Conservation (phyloP, 2,888 invertebrate genomes). For the Lissonota sp. region DNA sequence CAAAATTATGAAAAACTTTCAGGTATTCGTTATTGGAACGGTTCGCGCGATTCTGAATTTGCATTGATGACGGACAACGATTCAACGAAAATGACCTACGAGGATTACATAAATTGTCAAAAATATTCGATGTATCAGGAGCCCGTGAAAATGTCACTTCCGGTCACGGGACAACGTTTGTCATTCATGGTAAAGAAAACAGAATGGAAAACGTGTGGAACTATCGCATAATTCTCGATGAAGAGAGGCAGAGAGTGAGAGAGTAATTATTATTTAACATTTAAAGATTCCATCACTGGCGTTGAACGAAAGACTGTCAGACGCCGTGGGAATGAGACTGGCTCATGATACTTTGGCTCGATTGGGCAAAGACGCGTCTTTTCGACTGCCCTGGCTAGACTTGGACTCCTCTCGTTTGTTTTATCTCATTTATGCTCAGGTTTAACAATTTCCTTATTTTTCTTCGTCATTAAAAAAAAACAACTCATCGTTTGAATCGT, state of each 20-base stretch:
- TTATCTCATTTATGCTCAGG: constrained; percentile 77
- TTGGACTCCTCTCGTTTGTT: constrained; percentile 70
- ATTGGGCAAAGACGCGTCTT: constrained; percentile 48
- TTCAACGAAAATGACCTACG: constrained; percentile 54
- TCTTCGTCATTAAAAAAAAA: constrained; percentile 6
- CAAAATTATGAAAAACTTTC: not conserved
- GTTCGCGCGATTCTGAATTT: constrained; percentile 62
- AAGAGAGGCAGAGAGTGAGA: not conserved
- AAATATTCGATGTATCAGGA: constrained; percentile 53
- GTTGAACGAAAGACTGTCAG: constrained; percentile 75
- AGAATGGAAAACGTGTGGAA: not conserved
- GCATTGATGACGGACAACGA: constrained; percentile 48
- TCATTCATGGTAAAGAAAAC: constrained; percentile 65
- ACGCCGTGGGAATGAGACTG: constrained; percentile 74
- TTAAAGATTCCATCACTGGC: constrained; percentile 70
- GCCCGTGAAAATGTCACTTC: constrained; percentile 65
- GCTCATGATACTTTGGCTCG: constrained; percentile 76
- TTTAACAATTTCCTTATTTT: constrained; percentile 46
- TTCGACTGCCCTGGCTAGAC: constrained; percentile 72
- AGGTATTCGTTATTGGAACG: constrained; percentile 74
- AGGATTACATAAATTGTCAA: constrained; percentile 70
- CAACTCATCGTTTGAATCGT: constrained; percentile 2
- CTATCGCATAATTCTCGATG: not conserved
- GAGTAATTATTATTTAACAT: constrained; percentile 16
- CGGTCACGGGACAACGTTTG: constrained; percentile 67